These are phyloP conservation scores for Epiblema foenella DNA, from an alignment of 2,888 invertebrate species.

Conservation along the genomic window DNA sequence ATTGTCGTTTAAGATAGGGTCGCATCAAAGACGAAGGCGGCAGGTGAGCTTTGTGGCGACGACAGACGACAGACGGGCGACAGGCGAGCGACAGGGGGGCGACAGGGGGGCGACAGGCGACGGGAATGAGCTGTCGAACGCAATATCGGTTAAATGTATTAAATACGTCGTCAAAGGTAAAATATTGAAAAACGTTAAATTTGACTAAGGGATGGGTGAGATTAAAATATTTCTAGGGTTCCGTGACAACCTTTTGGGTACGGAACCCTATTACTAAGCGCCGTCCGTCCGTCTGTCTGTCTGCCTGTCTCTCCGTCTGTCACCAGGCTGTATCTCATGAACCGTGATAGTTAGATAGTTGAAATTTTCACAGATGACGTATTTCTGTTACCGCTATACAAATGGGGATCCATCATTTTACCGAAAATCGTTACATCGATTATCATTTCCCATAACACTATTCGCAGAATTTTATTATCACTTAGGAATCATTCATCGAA, in stretches of 20 bases:
- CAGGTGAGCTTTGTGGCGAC: constrained; percentile 4
- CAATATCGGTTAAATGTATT: constrained; percentile 4
- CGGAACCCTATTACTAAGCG: too few relatives aligned
- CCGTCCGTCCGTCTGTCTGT: too few relatives aligned
- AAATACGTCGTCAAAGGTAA: constrained; percentile 1
- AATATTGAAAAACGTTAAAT: background rate
- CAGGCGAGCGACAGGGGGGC: constrained; percentile 4
- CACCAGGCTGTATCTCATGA: too few relatives aligned
- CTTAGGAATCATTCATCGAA: too few relatives aligned
- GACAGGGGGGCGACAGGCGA: constrained; percentile 4
- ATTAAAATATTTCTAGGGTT: too few relatives aligned
- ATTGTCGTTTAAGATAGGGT: constrained; percentile 3
- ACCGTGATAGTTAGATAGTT: background rate
- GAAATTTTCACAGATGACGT: background rate
- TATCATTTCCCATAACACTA: too few relatives aligned
- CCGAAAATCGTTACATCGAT: too few relatives aligned
- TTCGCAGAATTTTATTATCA: too few relatives aligned
- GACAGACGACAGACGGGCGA: constrained; percentile 4
- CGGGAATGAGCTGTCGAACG: constrained; percentile 2
- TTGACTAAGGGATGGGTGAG: background rate
- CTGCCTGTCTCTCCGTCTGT: too few relatives aligned
- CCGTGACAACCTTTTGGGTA: too few relatives aligned
- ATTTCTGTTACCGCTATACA: background rate
- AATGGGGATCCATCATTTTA: too few relatives aligned
- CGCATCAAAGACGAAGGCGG: background rate